Conservation (phyloP, 2,113 vertebrate genomes). For the Xiphorhynchus elegans region DNA sequence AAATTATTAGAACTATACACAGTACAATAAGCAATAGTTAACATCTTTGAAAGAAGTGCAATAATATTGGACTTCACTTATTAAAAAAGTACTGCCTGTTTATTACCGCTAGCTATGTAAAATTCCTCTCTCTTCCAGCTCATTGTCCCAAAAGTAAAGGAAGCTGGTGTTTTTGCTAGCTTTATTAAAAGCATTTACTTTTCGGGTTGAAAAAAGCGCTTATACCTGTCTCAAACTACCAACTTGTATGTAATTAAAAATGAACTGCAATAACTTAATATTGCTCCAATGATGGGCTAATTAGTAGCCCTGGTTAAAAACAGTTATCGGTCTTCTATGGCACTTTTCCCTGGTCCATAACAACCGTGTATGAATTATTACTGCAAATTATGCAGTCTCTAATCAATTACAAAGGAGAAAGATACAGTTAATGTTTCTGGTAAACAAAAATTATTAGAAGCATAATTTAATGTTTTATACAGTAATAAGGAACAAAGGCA, state of each 20-base stretch:
- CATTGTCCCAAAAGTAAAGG: conserved; percentile 38
- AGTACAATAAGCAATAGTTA: conserved; percentile 76
- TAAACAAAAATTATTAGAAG: conserved; percentile 75
- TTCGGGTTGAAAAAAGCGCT: conserved; percentile 48
- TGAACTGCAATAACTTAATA: conserved; percentile 70
- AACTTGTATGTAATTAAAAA: conserved; percentile 69
- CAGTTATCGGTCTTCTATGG: conserved; percentile 93
- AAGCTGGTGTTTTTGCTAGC: conserved; percentile 65
- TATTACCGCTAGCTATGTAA: conserved; percentile 44
- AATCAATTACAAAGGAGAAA: conserved; percentile 71
- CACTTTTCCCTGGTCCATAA: conserved; percentile 87
- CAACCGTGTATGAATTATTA: conserved; percentile 74
- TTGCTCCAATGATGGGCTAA: conserved; percentile 72
- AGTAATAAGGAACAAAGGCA: conserved; percentile 86
- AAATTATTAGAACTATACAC: conserved; percentile 78
- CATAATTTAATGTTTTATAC: conserved; percentile 70
- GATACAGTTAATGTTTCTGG: conserved; percentile 51
- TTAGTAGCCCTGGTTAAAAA: conserved; percentile 76
- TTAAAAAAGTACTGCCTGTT: conserved; percentile 73
- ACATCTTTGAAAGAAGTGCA: conserved; percentile 78
- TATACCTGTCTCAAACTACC: conserved; percentile 46
- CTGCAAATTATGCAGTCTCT: conserved; percentile 68
- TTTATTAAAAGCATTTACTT: conserved; percentile 58
- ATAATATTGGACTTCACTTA: conserved; percentile 70
- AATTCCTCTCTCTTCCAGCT: conserved; percentile 33